Evolutionary conservation across 37 sponge, comb jelly and placozoan genomes (phyloP), one percentile per base, ranked within the genome.

Genomic region (Geodia barretti): DNA sequence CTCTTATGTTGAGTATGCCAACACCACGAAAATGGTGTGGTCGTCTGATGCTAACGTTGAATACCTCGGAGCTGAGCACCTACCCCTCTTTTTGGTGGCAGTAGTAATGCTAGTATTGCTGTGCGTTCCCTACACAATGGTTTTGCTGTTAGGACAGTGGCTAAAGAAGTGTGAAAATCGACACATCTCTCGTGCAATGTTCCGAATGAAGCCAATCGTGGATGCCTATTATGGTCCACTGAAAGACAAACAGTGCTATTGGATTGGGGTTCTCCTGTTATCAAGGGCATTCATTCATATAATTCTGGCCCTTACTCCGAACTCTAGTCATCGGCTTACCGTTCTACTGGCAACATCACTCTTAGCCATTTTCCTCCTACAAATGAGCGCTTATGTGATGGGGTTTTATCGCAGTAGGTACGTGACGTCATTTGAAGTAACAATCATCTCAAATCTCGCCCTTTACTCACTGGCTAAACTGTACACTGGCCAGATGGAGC

Each of bases 61-160:
- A 11, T 77, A 77, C 40, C 25, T 77, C 0, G 39, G 29, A 20
- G 63, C 62, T 1, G 37, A 38, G 25, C 77, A 77, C 40, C 29
- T 77, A 1, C 41, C 26, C 20, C 64, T 77, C 39, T 77, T 77
- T 35, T 2, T 62, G 1, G 41, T 62, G 24, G 41, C 36, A 23
- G 34, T 29, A 29, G 33, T 30, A 33, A 3, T 62, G 21, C 1
- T 64, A 21, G 25, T 35, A 23, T 35, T 64, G 17, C 77, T 77
- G 64, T 62, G 59, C 34, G 24, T 77, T 21, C 77, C 77, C 26
- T 77, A 34, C 39, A 64, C 39, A 1, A 39, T 77, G 1, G 64
- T 64, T 8, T 3, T 77, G 23, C 77, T 77, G 25, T 77, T 77
- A 35, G 64, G 29, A 17, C 28, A 36, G 36, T 64, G 65, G 25